Evolutionary conservation across 2,797 vertebrate species (phyloP).

Genomic region (Anguilla megastoma): DNA sequence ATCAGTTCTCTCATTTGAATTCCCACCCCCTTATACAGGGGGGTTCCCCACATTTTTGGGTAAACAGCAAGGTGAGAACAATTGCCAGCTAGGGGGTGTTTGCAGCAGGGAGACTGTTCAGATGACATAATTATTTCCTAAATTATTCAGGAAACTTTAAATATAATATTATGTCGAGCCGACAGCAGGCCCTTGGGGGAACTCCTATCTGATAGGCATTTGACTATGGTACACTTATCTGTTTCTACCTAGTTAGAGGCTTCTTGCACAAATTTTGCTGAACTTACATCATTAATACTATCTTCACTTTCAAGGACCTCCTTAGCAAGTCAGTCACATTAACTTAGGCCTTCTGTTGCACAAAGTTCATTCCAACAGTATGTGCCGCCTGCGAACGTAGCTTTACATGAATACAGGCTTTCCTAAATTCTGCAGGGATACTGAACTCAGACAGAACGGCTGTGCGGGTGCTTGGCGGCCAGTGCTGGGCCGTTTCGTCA

Average conservation of each 20-base stretch:
- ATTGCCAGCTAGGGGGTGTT: too few species aligned
- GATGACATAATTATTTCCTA: too few species aligned
- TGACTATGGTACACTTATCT: neutral
- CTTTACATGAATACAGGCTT: neutral
- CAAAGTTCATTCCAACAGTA: neutral
- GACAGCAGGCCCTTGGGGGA: too few species aligned
- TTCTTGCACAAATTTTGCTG: neutral
- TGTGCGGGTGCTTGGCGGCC: neutral
- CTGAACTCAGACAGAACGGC: neutral
- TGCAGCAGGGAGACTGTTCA: too few species aligned
- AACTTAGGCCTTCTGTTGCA: neutral
- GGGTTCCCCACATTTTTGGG: too few species aligned
- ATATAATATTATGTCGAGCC: too few species aligned
- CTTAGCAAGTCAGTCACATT: neutral
- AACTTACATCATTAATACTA: neutral
- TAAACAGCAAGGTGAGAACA: too few species aligned
- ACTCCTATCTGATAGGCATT: neutral
- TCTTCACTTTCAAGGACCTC: neutral
- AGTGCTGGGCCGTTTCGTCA: slow-evolving; percentile 30
- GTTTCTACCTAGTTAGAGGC: neutral
- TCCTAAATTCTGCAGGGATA: neutral
- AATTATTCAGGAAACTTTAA: too few species aligned
- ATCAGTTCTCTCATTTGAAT: neutral
- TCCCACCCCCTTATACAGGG: neutral
- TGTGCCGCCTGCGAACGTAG: neutral